Percentiles rank a stretch among this genome's conserved stretches.
Evolutionary conservation across 1,140 invertebrate species (phyloP).

Genomic region (Paracyclopina nana): DNA sequence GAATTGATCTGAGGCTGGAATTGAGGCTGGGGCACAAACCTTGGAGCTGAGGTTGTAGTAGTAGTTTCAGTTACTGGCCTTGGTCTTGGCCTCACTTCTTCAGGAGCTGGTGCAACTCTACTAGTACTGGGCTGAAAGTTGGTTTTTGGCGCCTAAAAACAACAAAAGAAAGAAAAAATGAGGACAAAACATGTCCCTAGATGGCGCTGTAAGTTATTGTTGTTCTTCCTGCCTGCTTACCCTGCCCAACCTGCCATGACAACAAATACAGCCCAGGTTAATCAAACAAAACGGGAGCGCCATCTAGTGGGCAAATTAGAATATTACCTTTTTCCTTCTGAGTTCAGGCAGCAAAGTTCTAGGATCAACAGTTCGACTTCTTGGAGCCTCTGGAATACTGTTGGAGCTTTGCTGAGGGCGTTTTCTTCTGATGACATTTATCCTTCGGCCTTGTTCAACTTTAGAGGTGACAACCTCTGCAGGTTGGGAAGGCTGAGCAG

Average conservation of each 20-base stretch:
- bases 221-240: no score
- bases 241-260: no score
- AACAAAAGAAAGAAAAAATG: no score
- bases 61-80: neutral
- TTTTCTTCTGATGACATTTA: neutral
- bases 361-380: neutral
- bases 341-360: neutral
- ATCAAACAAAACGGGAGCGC: no score
- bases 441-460: neutral
- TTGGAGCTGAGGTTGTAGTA: neutral
- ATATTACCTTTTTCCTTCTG: no score
- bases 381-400: neutral
- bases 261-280: no score
- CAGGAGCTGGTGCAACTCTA: neutral
- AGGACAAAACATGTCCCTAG: no score
- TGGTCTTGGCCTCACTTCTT: neutral
- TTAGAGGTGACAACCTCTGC: neutral
- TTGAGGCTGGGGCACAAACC: neutral
- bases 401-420: neutral
- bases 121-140: neutral
- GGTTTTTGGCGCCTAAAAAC: no score
- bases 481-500: conserved; percentile 1
- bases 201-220: no score
- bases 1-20: neutral
- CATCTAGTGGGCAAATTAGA: no score